Evolutionary conservation across 2,797 vertebrate species (phyloP).

Genomic region (Thunnus albacares): DNA sequence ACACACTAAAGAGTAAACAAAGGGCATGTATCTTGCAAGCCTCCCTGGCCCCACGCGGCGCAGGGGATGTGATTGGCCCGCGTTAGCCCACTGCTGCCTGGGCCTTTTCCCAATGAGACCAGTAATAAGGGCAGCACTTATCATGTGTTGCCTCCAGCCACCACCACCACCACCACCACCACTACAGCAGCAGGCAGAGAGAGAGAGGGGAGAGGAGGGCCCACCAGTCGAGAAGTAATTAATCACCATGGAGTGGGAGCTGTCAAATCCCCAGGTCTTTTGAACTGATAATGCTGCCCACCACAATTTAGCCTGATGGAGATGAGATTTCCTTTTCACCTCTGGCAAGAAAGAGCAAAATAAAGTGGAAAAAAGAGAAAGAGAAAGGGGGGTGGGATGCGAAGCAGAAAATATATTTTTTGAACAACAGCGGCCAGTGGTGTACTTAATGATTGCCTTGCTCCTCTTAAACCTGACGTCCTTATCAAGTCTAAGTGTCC

Average conservation of each 20-base stretch:
- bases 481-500: conserved; percentile 87
- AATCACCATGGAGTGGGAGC: conserved; percentile 97
- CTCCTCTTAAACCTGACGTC: conserved; percentile 87
- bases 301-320: conserved; percentile 98
- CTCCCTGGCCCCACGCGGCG: conserved; percentile 49
- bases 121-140: conserved; percentile 98
- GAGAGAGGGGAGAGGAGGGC: conserved; percentile 91
- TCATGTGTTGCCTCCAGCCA: conserved; percentile 95
- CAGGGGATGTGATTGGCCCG: conserved; percentile 71
- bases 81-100: conserved; percentile 77
- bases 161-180: conserved; percentile 76
- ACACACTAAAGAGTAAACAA: conserved; percentile 74
- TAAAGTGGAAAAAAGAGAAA: conserved; percentile 64
- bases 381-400: conserved; percentile 19
- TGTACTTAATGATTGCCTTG: conserved; percentile 88
- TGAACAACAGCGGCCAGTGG: conserved; percentile 86
- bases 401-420: conserved; percentile 84
- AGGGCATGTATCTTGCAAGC: conserved; percentile 68
- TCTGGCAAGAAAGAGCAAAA: conserved; percentile 89
- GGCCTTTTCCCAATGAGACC: conserved; percentile 93
- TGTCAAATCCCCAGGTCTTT: conserved; percentile 97
- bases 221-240: conserved; percentile 97
- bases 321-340: conserved; percentile 96
- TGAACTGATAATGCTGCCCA: conserved; percentile 98
- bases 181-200: conserved; percentile 77